These are phyloP conservation scores for Alfaro cultratus DNA, from an alignment of 2,797 vertebrate genomes.

Conservation along the genomic window DNA sequence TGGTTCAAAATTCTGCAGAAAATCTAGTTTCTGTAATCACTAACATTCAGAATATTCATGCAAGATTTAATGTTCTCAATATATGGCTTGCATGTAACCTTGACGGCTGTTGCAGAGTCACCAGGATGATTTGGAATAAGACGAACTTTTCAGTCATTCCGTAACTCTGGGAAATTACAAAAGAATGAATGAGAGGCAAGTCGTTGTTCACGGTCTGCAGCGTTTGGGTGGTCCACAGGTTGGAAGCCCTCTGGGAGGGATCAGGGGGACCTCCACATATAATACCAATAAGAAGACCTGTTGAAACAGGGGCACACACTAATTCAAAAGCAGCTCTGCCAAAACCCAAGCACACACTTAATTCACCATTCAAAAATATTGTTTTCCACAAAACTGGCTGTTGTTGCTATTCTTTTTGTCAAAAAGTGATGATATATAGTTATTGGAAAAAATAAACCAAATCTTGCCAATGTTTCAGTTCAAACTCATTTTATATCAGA, in stretches of 20 bases:
- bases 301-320: conserved; percentile 62
- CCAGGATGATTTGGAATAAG: conserved; percentile 47
- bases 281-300: conserved; percentile 62
- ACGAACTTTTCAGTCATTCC: conserved; percentile 68
- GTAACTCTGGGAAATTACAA: conserved; percentile 70
- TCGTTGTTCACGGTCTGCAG: conserved; percentile 66
- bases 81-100: conserved; percentile 20
- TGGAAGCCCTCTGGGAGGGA: conserved; percentile 77
- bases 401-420: conserved; percentile 40
- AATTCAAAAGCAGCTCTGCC: conserved; percentile 53
- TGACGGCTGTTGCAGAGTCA: conserved; percentile 27
- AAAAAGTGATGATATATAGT: conserved; percentile 50
- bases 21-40: conserved; percentile 11
- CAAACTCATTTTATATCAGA: conserved; percentile 34
- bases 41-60: conserved; percentile 32
- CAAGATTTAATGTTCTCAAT: conserved; percentile 41
- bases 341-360: conserved; percentile 34
- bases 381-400: conserved; percentile 52
- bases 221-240: conserved; percentile 78
- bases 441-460: conserved; percentile 53
- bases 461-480: conserved; percentile 32
- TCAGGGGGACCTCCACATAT: conserved; percentile 68
- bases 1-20: neutral
- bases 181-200: conserved; percentile 71
- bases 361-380: conserved; percentile 28